Evolutionary conservation across 1,140 invertebrate genomes (phyloP).

Genomic region (Drosophila nasuta): DNA sequence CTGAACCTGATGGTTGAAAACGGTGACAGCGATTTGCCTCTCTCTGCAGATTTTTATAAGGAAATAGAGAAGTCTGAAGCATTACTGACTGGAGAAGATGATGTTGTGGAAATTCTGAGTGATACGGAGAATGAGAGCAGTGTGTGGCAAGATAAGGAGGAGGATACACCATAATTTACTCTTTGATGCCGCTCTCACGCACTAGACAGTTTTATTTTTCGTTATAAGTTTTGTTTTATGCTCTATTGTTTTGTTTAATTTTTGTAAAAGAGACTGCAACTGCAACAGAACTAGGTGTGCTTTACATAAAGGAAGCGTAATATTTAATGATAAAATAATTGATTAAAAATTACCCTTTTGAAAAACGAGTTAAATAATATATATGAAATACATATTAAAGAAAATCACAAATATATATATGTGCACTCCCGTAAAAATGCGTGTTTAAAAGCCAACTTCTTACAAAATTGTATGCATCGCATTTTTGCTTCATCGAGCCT

Average conservation of each 20-base stretch:
- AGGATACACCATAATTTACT: slow-evolving; percentile 50
- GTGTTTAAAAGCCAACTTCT: slow-evolving; percentile 36
- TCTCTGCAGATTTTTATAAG: slow-evolving; percentile 50
- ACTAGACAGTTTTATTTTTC: slow-evolving; percentile 66
- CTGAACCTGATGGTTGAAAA: slow-evolving; percentile 56
- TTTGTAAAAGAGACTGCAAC: slow-evolving; percentile 78
- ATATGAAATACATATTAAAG: slow-evolving; percentile 38
- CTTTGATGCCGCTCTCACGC: slow-evolving; percentile 38
- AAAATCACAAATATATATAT: slow-evolving; percentile 19
- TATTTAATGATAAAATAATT: slow-evolving; percentile 42
- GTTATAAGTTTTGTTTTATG: slow-evolving; percentile 65
- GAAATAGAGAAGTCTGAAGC: slow-evolving; percentile 53
- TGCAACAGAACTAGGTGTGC: slow-evolving; percentile 77
- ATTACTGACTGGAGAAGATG: slow-evolving; percentile 50
- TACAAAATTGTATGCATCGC: slow-evolving; percentile 43
- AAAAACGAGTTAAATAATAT: slow-evolving; percentile 50
- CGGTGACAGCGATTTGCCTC: slow-evolving; percentile 32
- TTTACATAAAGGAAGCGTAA: slow-evolving; percentile 69
- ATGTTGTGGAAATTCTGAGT: slow-evolving; percentile 67
- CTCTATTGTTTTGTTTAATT: slow-evolving; percentile 66
- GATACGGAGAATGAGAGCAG: slow-evolving; percentile 77
- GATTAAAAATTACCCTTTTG: slow-evolving; percentile 23
- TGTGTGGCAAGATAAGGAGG: slow-evolving; percentile 71
- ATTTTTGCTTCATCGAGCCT: slow-evolving; percentile 68
- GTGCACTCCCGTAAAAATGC: slow-evolving; percentile 30